Conservation (phyloP, 2,113 vertebrate genomes). For the Bambusicola thoracicus region DNA sequence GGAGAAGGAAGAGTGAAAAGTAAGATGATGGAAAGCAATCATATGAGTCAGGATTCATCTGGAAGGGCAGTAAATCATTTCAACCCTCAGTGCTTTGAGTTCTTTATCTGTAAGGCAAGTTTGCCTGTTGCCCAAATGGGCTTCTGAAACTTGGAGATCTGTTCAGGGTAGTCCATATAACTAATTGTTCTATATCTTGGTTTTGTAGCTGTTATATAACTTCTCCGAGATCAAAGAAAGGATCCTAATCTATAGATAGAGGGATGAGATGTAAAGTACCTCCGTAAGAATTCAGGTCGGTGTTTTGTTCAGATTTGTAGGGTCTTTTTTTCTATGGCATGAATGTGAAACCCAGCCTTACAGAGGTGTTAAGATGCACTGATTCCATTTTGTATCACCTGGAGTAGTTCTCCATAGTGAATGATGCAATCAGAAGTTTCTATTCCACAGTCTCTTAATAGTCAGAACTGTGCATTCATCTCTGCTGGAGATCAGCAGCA, state of each 20-base stretch:
- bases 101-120: background rate
- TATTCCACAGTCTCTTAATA: background rate
- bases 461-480: background rate
- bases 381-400: background rate
- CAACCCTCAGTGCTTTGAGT: background rate
- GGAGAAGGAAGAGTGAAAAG: background rate
- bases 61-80: background rate
- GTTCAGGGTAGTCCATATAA: background rate
- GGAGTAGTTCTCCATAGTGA: background rate
- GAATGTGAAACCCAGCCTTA: background rate
- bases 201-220: background rate
- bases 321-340: background rate
- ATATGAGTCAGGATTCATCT: background rate
- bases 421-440: background rate
- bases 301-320: background rate
- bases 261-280: background rate
- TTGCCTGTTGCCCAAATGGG: background rate
- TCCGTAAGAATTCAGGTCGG: background rate
- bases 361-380: background rate
- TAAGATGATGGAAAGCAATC: background rate
- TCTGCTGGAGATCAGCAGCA: conserved; percentile 17
- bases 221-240: background rate
- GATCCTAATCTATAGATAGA: background rate
- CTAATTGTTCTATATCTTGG: background rate
- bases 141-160: background rate